Evolutionary conservation across 2,888 invertebrate species (phyloP), one percentile per base, ranked within the genome.

Genomic region (Catocala fraxini): DNA sequence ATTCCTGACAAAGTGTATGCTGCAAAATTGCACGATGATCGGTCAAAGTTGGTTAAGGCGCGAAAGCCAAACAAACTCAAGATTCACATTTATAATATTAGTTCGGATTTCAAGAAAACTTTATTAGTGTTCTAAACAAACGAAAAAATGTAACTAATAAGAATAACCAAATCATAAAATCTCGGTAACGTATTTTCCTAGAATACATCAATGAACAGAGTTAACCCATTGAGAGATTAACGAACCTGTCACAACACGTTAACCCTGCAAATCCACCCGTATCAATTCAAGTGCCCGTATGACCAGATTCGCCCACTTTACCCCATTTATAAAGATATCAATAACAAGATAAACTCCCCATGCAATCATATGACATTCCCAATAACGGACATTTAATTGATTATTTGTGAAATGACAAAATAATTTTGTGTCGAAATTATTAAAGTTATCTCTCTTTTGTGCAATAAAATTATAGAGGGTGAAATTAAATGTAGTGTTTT

Each of bases 281-380:
- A 93, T 93, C 87, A 87, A 88, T 89, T 79, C 80, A 71, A 73
- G 60, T 75, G 80, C 92, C 93, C 92, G 92, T 93, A 93, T 92
- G 85, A 70, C 85, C 80, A 88, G 87, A 91, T 91, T 89, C 79
- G 83, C 83, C 87, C 89, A 91, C 84, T 91, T 91, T 88, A 91
- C 90, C 88, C 89, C 82, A 92, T 91, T 90, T 91, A 90, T 89
- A 87, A 84, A 90, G 90, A 92, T 93, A 93, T 94, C 92, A 93
- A 91, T 93, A 93, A 90, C 90, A 72, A 86, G 90, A 92, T 89
- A 86, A 83, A 79, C 80, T 65, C 89, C 91, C 90, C 78, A 85
- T 81, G 80, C 63, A 66, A 67, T 64, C 64, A 75, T 72, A 71
- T 83, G 86, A 79, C 87, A 86, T 75, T 77, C 76, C 80, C 89